Evolutionary conservation across 2,113 vertebrate genomes (phyloP).

Genomic region (Heterochromis multidens): DNA sequence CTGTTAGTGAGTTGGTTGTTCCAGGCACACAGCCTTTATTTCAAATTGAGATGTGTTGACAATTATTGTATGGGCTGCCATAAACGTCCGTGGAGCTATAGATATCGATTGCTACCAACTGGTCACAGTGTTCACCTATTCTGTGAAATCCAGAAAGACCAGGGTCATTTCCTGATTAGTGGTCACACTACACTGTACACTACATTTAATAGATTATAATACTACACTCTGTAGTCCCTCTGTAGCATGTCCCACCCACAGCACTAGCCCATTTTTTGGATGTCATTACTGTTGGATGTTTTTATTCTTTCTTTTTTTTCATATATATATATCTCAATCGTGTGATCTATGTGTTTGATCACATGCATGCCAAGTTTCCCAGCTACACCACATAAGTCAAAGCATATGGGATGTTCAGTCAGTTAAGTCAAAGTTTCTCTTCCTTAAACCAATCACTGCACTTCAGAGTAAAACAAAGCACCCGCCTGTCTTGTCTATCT

Average conservation of each 20-base stretch:
- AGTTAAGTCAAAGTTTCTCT: background rate
- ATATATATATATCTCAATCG: background rate
- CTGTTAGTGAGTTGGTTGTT: background rate
- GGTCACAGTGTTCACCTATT: no score
- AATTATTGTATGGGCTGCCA: background rate
- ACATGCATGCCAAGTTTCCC: background rate
- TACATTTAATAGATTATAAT: background rate
- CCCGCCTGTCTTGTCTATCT: background rate
- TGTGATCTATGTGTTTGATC: background rate
- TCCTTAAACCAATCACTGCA: background rate
- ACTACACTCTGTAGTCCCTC: background rate
- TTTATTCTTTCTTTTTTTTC: background rate
- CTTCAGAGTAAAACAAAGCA: background rate
- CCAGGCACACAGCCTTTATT: background rate
- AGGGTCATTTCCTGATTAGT: background rate
- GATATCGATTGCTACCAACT: no score
- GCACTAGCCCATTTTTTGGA: background rate
- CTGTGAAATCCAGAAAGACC: background rate
- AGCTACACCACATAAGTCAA: background rate
- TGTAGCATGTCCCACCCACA: background rate
- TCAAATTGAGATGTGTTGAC: background rate
- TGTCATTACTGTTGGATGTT: background rate
- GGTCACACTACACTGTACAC: background rate
- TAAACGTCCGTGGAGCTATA: background rate
- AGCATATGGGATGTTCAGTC: background rate